Percentiles rank a stretch among this genome's conserved stretches.
phyloP scores from a whole-genome alignment of 2,888 invertebrate species.

The Crossocerus cetratus region DNA sequence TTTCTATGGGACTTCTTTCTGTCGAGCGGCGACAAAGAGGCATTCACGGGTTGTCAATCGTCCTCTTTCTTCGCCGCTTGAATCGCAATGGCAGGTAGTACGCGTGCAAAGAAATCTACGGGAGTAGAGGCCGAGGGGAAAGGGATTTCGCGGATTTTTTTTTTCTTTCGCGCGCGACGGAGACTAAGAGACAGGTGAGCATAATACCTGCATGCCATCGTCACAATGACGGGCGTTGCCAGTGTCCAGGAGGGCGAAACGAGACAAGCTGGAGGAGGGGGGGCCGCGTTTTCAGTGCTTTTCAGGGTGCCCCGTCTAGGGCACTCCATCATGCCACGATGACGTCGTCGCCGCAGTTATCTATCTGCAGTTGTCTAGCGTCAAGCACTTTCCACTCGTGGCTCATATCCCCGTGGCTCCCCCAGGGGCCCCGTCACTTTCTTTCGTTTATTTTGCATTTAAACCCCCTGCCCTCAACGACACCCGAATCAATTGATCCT shows the following conservation, averaged over 20 bases:
- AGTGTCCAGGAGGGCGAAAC: constrained; percentile 36
- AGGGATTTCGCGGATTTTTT: constrained; percentile 16
- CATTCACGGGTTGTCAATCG: constrained; percentile 31
- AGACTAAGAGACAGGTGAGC: constrained; percentile 54
- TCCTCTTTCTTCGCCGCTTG: constrained; percentile 22
- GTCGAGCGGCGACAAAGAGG: constrained; percentile 23
- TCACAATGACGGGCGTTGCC: constrained; percentile 49
- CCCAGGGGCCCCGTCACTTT: constrained; percentile 4
- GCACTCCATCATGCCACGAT: constrained; percentile 64
- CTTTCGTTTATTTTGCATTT: constrained; percentile 19
- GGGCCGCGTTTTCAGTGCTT: constrained; percentile 62
- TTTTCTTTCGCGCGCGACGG: constrained; percentile 25
- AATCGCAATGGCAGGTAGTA: constrained; percentile 18
- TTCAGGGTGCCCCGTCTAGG: constrained; percentile 59
- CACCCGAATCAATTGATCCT: no score
- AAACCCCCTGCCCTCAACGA: constrained; percentile 14
- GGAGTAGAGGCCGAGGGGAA: neutral
- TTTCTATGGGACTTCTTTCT: no score
- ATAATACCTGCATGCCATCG: constrained; percentile 52
- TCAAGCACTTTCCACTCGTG: constrained; percentile 46
- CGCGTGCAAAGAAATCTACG: neutral
- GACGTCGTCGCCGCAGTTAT: constrained; percentile 60
- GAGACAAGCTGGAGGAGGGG: constrained; percentile 35
- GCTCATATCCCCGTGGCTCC: constrained; percentile 5
- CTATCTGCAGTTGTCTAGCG: constrained; percentile 59